These are phyloP conservation scores for Lepilemur septentrionalis DNA, from an alignment of 2,797 vertebrate genomes.

Conservation along the genomic window DNA sequence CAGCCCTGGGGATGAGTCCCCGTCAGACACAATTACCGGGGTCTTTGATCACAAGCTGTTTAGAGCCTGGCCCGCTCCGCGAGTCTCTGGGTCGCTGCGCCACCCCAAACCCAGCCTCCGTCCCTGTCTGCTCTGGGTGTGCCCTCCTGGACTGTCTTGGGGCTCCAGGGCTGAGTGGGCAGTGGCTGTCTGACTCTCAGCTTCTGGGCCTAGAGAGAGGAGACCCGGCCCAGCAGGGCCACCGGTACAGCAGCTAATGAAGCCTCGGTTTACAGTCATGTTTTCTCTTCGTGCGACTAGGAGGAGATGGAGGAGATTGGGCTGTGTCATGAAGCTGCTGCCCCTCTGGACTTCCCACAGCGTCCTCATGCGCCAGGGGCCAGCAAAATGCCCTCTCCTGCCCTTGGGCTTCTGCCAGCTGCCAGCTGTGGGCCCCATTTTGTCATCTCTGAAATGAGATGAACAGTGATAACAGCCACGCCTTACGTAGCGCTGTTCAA, in stretches of 20 bases:
- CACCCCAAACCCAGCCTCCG: background rate
- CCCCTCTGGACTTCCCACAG: background rate
- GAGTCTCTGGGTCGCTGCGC: background rate
- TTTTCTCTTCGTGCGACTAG: too few relatives aligned
- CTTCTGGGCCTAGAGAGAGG: background rate
- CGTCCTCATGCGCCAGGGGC: background rate
- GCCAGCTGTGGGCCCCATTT: background rate
- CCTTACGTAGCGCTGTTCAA: background rate
- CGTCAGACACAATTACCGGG: slow-evolving; percentile 47
- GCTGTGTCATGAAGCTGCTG: too few relatives aligned
- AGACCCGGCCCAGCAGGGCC: background rate
- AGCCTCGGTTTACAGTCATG: background rate
- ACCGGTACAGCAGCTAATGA: background rate
- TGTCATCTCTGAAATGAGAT: background rate
- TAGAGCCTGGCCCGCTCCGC: background rate
- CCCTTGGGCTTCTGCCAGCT: background rate
- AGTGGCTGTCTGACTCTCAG: background rate
- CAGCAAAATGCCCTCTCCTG: background rate
- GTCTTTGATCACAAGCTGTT: slow-evolving; percentile 50
- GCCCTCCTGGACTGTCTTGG: background rate
- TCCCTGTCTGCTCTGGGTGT: background rate
- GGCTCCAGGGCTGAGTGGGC: background rate
- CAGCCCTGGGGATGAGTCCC: slow-evolving; percentile 44
- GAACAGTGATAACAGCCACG: background rate
- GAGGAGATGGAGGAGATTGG: background rate